phyloP scores from a whole-genome alignment of 2,888 invertebrate species.

The Tiliacea aurago region DNA sequence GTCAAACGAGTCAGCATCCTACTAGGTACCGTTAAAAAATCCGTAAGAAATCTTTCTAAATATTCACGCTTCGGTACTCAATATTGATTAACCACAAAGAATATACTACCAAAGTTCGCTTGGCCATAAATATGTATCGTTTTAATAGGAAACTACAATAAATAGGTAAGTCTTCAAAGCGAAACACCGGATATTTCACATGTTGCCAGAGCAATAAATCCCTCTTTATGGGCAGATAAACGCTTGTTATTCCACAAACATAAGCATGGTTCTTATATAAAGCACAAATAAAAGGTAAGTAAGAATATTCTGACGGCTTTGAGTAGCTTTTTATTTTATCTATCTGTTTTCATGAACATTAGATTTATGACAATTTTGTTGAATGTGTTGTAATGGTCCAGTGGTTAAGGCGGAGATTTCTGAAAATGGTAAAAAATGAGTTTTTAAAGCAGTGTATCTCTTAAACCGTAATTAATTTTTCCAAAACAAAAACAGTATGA shows the following conservation, averaged over 20 bases:
- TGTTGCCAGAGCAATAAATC: constrained; percentile 81
- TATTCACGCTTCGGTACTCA: not conserved
- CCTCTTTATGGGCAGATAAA: constrained; percentile 85
- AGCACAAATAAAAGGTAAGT: constrained; percentile 75
- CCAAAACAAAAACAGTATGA: no score
- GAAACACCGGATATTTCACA: constrained; percentile 78
- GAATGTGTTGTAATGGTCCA: no score
- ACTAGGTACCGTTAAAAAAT: not conserved
- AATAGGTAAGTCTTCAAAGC: constrained; percentile 73
- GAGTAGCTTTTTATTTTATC: constrained; percentile 49
- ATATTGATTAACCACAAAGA: constrained; percentile 16
- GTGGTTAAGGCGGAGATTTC: no score
- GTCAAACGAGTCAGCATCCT: no score
- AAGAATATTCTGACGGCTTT: constrained; percentile 64
- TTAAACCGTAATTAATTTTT: no score
- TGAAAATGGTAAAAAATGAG: no score
- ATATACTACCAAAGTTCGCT: constrained; percentile 29
- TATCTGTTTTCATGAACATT: constrained; percentile 63
- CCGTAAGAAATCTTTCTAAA: not conserved
- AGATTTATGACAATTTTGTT: not conserved
- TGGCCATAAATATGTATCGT: constrained; percentile 53
- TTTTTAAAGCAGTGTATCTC: no score
- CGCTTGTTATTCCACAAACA: constrained; percentile 82
- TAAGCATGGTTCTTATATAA: constrained; percentile 76
- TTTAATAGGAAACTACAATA: constrained; percentile 62